A percentile compares a stretch with the other conserved stretches of the same genome.
phyloP scores from a whole-genome alignment of 2,888 invertebrate species.

The Rutpela maculata region DNA sequence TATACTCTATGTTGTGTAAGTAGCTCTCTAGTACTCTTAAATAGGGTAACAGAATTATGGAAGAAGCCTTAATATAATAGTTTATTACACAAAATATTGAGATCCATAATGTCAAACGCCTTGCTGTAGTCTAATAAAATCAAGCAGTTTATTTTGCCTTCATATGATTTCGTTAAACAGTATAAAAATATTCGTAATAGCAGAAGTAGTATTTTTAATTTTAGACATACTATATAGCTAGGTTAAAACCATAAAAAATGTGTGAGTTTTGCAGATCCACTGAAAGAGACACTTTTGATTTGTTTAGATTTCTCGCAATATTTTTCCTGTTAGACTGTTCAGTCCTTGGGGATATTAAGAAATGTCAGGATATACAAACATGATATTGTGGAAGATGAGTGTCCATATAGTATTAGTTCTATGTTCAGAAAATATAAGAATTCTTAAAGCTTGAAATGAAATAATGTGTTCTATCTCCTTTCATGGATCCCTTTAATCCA shows the following conservation, averaged over 20 bases:
- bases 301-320: slow-evolving; percentile 20
- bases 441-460: slow-evolving; percentile 19
- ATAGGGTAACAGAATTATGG: too few relatives aligned
- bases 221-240: too few relatives aligned
- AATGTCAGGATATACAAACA: slow-evolving; percentile 25
- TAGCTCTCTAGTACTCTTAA: too few relatives aligned
- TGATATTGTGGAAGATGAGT: slow-evolving; percentile 8
- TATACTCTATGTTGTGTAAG: too few relatives aligned
- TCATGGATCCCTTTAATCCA: neutral
- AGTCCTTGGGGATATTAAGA: slow-evolving; percentile 35
- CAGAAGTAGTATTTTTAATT: too few relatives aligned
- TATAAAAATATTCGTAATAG: too few relatives aligned
- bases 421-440: slow-evolving; percentile 17
- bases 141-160: too few relatives aligned
- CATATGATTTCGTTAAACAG: too few relatives aligned
- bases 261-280: neutral
- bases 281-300: slow-evolving; percentile 11
- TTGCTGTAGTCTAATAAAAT: too few relatives aligned
- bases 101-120: too few relatives aligned
- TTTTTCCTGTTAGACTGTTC: slow-evolving; percentile 11
- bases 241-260: neutral
- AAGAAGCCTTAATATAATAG: too few relatives aligned
- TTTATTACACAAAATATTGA: too few relatives aligned
- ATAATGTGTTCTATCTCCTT: slow-evolving; percentile 6
- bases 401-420: slow-evolving; percentile 23